A percentile compares a stretch with the other conserved stretches of the same genome.
Conservation (phyloP, 2,888 invertebrate species). For the Epicampocera succincta region DNA sequence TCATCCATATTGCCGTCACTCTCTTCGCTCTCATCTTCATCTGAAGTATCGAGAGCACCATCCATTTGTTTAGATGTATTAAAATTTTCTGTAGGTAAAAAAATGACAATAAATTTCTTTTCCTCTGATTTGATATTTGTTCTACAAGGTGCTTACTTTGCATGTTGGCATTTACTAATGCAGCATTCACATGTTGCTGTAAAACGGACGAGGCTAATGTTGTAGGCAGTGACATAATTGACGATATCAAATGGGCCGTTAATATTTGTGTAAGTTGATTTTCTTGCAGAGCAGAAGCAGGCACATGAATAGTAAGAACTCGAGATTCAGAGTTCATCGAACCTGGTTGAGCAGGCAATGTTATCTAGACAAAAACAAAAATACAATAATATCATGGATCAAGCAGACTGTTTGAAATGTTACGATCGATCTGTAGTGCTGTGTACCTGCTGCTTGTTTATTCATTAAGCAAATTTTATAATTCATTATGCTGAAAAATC, state of each 20-base stretch:
- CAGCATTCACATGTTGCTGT: conserved; percentile 94
- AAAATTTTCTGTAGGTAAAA: conserved; percentile 75
- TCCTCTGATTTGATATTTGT: neutral
- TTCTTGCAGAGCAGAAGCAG: conserved; percentile 91
- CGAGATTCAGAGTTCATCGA: conserved; percentile 86
- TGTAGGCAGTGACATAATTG: conserved; percentile 93
- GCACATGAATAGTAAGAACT: conserved; percentile 94
- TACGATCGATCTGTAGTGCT: no score
- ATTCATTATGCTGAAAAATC: no score
- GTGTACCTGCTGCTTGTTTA: no score
- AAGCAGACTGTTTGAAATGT: no score
- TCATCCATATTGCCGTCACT: conserved; percentile 86
- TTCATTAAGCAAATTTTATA: no score
- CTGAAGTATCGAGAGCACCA: conserved; percentile 87
- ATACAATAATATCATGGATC: neutral
- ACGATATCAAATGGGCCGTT: conserved; percentile 93
- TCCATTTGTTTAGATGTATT: conserved; percentile 83
- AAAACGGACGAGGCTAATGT: conserved; percentile 90
- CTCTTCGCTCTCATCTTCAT: conserved; percentile 90
- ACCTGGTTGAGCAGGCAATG: conserved; percentile 88
- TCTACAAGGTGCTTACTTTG: conserved; percentile 74
- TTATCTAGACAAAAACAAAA: conserved; percentile 84
- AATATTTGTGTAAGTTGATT: conserved; percentile 87
- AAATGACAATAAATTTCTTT: neutral
- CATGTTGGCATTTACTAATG: conserved; percentile 84